Base-by-base conservation (phyloP, 2,888 invertebrate genomes). In the Dascillus cervinus region DNA sequence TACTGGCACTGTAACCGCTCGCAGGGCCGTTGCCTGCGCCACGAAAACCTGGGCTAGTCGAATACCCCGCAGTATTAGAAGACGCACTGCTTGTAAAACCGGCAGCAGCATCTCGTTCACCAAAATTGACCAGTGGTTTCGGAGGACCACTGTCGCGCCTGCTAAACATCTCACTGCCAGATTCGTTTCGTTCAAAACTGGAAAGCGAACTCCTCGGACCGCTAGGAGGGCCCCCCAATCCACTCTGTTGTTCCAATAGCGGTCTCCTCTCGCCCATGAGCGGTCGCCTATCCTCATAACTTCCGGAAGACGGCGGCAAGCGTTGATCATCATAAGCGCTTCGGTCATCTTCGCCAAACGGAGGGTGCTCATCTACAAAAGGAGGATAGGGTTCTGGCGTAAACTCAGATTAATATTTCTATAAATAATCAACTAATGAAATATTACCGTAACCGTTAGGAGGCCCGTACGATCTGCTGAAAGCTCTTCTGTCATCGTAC, bases 101-200 rank as follows among this genome's bases (percentile, higher is more conserved):
- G n/a, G n/a, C n/a, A n/a, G n/a, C n/a, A n/a, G n/a, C n/a, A n/a
- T n/a, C n/a, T n/a, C n/a, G n/a, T n/a, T n/a, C n/a, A n/a, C n/a
- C n/a, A n/a, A n/a, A n/a, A n/a, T n/a, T n/a, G n/a, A n/a, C n/a
- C n/a, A n/a, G n/a, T n/a, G n/a, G n/a, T n/a, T n/a, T n/a, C n/a
- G n/a, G n/a, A n/a, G n/a, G n/a, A n/a, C n/a, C 39, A 35, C 62
- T 63, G n/a, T 49, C 35, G 33, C 64, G 42, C 13, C 60, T 41
- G 38, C 62, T 62, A 42, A 52, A 64, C 41, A 64, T 55, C 42
- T 62, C 62, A 25, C 43, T 52, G 13, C 37, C 42, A 13, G 46
- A 44, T 25, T 48, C 38, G 20, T 47, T 42, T 42, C 50, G 37
- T 17, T 49, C 49, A 34, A 47, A 49, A 22, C 34, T 34, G 19